Evolutionary conservation across 2,797 vertebrate species (phyloP).

Genomic region (Chiloscyllium punctatum): DNA sequence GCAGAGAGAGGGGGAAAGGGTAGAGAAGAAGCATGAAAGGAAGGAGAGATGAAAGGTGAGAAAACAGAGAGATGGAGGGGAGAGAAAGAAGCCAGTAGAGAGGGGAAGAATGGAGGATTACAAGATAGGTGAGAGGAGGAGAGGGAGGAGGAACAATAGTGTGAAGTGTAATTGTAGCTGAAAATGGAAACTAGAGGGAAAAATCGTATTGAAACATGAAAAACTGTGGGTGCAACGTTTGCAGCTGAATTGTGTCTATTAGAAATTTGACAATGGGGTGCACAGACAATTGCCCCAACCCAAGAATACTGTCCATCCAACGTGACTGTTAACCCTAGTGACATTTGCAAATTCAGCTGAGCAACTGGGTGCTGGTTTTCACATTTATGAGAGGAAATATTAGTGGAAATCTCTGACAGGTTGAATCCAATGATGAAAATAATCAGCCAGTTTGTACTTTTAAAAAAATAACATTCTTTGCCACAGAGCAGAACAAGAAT

Average conservation of each 20-base stretch:
- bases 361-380: neutral
- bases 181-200: neutral
- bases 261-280: no score
- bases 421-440: neutral
- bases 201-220: neutral
- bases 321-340: neutral
- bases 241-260: no score
- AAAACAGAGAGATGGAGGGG: neutral
- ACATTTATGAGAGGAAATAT: neutral
- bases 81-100: neutral
- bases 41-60: neutral
- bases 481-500: neutral
- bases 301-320: no score
- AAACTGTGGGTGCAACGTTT: no score
- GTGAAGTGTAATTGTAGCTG: neutral
- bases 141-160: neutral
- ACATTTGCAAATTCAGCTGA: neutral
- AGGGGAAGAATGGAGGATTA: neutral
- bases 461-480: neutral
- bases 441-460: neutral
- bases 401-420: neutral
- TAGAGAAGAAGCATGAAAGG: neutral
- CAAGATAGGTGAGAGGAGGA: neutral
- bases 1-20: neutral
- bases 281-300: no score